These are phyloP conservation scores for Mimumesa dahlbomi DNA, from an alignment of 2,888 invertebrate genomes.

Conservation along the genomic window DNA sequence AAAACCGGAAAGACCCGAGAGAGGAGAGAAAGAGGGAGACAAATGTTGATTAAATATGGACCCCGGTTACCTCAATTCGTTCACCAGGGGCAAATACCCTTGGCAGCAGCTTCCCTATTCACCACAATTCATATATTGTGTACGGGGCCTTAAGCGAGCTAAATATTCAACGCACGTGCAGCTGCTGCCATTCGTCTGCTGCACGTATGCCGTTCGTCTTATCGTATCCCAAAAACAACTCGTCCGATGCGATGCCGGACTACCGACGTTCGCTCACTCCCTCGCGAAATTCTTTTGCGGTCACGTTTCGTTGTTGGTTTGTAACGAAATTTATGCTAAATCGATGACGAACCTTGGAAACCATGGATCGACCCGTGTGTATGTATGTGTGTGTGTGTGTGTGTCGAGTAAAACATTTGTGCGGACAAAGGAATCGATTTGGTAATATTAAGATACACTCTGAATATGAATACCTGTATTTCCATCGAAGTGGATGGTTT, in stretches of 20 bases:
- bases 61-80: constrained; percentile 58
- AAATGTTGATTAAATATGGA: constrained; percentile 71
- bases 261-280: constrained; percentile 1
- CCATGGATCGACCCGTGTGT: too few species aligned
- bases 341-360: constrained; percentile 10
- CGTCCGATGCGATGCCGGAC: constrained; percentile 46
- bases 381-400: too few species aligned
- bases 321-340: constrained; percentile 49
- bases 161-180: constrained; percentile 74
- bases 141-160: constrained; percentile 63
- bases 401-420: too few species aligned
- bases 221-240: constrained; percentile 66
- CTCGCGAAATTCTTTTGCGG: constrained; percentile 43
- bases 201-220: constrained; percentile 69
- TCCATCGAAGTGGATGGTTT: too few species aligned
- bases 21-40: constrained; percentile 14
- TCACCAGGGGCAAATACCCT: constrained; percentile 33
- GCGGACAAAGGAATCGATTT: too few species aligned
- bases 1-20: not conserved
- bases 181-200: constrained; percentile 65
- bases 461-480: too few species aligned
- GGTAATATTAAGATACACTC: too few species aligned
- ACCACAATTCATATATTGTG: constrained; percentile 62
- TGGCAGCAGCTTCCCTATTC: constrained; percentile 53
- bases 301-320: constrained; percentile 32